phyloP scores from a whole-genome alignment of 35 echinoderm and acorn worm species.

The Eucidaris tribuloides region DNA sequence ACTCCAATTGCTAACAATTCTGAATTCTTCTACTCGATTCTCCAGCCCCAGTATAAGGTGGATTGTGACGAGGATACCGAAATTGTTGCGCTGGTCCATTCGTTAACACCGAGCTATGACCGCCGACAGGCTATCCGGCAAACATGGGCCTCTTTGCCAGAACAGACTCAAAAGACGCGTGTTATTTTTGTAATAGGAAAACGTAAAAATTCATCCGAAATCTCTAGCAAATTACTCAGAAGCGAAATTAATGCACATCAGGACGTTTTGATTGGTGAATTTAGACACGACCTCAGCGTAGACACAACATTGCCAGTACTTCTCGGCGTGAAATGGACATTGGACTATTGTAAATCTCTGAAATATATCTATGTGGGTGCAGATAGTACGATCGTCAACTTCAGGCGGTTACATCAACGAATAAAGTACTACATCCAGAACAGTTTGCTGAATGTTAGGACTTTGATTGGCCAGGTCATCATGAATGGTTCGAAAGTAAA shows the following conservation, averaged over 20 bases:
- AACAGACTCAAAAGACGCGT: no score
- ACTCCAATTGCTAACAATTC: no score
- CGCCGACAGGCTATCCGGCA: no score
- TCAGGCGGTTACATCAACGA: neutral
- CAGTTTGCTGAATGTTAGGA: neutral
- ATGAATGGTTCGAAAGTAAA: neutral
- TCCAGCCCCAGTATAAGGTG: no score
- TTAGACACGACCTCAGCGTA: neutral
- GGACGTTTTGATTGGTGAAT: neutral
- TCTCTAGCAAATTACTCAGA: no score
- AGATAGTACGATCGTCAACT: neutral
- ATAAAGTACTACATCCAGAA: constrained; percentile 42
- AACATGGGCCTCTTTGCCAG: no score
- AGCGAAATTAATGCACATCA: neutral
- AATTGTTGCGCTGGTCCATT: no score
- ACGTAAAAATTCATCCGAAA: no score
- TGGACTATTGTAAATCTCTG: neutral
- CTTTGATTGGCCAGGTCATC: neutral
- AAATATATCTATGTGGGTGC: neutral
- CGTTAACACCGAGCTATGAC: no score
- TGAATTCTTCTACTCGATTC: no score
- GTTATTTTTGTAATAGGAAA: no score
- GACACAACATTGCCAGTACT: neutral
- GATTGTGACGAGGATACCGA: no score
- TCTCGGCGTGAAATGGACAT: neutral